Conservation (phyloP, 2,797 vertebrate species). For the Phataginus tetradactyla region DNA sequence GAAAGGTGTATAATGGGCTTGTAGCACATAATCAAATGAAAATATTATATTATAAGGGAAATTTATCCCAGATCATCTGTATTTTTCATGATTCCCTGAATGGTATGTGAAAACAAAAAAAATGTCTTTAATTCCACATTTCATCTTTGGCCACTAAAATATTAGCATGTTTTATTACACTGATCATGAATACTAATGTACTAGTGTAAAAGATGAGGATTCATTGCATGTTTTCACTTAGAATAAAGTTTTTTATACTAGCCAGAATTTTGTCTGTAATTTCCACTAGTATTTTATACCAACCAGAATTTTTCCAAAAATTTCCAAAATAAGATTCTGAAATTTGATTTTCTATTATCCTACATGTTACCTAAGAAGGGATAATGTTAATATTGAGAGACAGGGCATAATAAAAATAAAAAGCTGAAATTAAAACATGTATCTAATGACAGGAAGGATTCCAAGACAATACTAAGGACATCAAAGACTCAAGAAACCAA, state of each 20-base stretch:
- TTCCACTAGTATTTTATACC: not conserved
- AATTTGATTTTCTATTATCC: not conserved
- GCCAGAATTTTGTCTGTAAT: not conserved
- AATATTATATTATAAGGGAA: not conserved
- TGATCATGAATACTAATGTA: not conserved
- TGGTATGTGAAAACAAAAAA: not conserved
- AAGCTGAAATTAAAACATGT: not conserved
- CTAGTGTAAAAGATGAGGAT: not conserved
- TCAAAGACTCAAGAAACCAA: not conserved
- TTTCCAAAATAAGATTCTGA: not conserved
- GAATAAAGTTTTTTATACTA: not conserved
- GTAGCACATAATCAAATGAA: not conserved
- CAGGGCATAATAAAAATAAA: not conserved
- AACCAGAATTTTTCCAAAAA: not conserved
- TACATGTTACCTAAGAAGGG: not conserved
- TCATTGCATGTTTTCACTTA: not conserved
- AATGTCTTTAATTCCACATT: not conserved
- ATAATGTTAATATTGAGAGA: not conserved
- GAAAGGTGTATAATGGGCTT: not conserved
- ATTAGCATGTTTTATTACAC: not conserved
- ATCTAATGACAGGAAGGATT: not conserved
- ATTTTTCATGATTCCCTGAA: not conserved
- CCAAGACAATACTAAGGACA: not conserved
- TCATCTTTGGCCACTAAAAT: not conserved
- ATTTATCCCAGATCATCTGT: not conserved